These are phyloP conservation scores for Acridotheres tristis DNA, from an alignment of 2,797 vertebrate species.

Conservation along the genomic window DNA sequence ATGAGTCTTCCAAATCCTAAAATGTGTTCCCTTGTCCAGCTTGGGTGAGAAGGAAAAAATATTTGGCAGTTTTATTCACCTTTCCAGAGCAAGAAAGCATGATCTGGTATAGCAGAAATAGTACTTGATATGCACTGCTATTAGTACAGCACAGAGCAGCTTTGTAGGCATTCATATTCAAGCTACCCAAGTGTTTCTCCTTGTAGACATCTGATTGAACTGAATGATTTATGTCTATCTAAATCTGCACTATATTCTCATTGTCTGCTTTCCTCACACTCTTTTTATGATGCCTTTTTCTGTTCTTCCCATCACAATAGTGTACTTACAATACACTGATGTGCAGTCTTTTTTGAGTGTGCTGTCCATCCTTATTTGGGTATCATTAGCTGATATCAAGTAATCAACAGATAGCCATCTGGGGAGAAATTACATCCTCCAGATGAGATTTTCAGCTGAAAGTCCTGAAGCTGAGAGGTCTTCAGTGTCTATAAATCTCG, in stretches of 20 bases:
- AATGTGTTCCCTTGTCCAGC: not conserved
- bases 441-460: not conserved
- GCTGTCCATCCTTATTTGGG: not conserved
- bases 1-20: not conserved
- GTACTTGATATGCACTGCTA: not conserved
- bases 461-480: not conserved
- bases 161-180: not conserved
- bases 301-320: not conserved
- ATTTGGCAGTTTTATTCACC: not conserved
- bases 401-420: not conserved
- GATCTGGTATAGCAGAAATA: not conserved
- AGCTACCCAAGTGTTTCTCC: not conserved
- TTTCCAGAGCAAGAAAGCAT: not conserved
- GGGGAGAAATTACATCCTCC: not conserved
- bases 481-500: not conserved
- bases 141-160: not conserved
- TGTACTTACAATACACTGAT: not conserved
- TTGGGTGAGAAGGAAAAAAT: not conserved
- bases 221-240: not conserved
- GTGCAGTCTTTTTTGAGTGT: not conserved
- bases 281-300: not conserved
- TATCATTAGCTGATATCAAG: not conserved
- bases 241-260: not conserved
- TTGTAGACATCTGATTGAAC: not conserved
- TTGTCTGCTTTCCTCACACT: not conserved